Evolutionary conservation across 2,888 invertebrate genomes (phyloP).

Genomic region (Noctuana brunneofusca): DNA sequence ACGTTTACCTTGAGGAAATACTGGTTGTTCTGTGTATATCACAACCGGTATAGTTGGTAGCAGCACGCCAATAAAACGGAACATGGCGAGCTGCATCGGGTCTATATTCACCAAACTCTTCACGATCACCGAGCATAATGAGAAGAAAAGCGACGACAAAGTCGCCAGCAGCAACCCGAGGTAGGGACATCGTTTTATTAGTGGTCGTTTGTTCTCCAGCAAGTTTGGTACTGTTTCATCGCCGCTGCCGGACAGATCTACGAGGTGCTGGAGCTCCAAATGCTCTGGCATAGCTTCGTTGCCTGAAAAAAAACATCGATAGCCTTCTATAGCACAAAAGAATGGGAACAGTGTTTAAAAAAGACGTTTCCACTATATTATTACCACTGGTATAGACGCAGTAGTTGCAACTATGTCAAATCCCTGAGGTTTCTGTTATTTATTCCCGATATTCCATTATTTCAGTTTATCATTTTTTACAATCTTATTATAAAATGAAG

Average conservation of each 20-base stretch:
- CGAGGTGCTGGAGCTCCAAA: slow-evolving; percentile 90
- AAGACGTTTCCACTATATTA: neutral
- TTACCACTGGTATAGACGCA: neutral
- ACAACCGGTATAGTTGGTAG: slow-evolving; percentile 93
- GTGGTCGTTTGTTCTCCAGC: slow-evolving; percentile 73
- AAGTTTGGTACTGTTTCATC: slow-evolving; percentile 73
- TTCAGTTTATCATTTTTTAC: neutral
- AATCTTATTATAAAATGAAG: neutral
- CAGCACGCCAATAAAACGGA: slow-evolving; percentile 93
- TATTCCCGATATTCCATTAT: slow-evolving; percentile 22
- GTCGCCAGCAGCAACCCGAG: slow-evolving; percentile 92
- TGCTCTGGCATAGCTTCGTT: slow-evolving; percentile 86
- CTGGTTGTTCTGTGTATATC: slow-evolving; percentile 89
- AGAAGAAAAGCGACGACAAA: slow-evolving; percentile 94
- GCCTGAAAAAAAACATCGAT: slow-evolving; percentile 38
- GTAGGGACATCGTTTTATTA: slow-evolving; percentile 86
- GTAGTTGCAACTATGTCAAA: neutral
- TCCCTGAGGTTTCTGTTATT: neutral
- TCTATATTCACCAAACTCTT: slow-evolving; percentile 93
- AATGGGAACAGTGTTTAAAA: neutral
- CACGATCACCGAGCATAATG: slow-evolving; percentile 94
- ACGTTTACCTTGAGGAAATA: slow-evolving; percentile 91
- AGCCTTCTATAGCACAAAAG: neutral
- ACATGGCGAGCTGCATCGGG: slow-evolving; percentile 94
- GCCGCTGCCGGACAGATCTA: slow-evolving; percentile 84